These are phyloP conservation scores for Malaclemys terrapin DNA, from an alignment of 2,113 vertebrate species.

Conservation along the genomic window DNA sequence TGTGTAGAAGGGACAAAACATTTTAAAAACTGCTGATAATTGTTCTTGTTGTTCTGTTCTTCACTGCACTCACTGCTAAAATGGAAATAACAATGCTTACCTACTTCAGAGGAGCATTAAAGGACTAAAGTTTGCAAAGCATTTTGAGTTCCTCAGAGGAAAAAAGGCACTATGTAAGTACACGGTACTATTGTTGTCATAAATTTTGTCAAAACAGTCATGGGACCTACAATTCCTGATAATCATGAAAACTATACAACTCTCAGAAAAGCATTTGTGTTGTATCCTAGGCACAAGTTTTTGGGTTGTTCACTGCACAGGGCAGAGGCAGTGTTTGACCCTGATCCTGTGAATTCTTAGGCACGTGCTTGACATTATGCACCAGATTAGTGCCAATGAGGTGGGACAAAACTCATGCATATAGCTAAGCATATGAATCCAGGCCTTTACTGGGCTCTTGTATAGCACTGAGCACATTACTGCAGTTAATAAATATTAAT, in stretches of 20 bases:
- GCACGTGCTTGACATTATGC: not conserved
- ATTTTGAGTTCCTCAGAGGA: not conserved
- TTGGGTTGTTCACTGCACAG: not conserved
- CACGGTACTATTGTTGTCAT: not conserved
- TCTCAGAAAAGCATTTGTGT: not conserved
- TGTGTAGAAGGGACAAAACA: not conserved
- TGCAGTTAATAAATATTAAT: not conserved
- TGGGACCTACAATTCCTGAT: not conserved
- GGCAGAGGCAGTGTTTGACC: not conserved
- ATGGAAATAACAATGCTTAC: too few relatives aligned
- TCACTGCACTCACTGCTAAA: too few relatives aligned
- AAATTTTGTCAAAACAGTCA: not conserved
- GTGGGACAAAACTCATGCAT: not conserved
- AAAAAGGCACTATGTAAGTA: not conserved
- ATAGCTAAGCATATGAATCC: not conserved
- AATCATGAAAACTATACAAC: not conserved
- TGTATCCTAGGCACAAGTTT: not conserved
- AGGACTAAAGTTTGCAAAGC: too few relatives aligned
- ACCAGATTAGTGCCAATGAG: not conserved
- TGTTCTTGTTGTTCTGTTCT: not conserved
- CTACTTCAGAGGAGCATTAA: too few relatives aligned
- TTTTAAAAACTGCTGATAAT: not conserved
- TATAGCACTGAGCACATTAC: not conserved
- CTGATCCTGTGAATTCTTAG: not conserved
- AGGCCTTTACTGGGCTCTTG: not conserved